phyloP scores from a whole-genome alignment of 2,888 invertebrate species.

The Hyalella azteca region DNA sequence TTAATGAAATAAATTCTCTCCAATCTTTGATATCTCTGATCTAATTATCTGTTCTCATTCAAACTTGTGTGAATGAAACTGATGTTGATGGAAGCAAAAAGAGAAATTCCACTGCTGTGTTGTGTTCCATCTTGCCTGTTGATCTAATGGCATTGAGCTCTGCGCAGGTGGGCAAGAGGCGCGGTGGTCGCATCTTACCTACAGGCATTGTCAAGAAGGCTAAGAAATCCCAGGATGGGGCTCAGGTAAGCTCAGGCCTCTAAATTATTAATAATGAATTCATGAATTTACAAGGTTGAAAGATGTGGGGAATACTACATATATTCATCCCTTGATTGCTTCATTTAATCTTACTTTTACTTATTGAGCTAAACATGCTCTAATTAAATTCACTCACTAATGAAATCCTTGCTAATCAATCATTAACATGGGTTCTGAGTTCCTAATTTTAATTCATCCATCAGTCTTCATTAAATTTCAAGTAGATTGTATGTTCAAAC shows the following conservation, averaged over 20 bases:
- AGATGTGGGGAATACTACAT: too few species aligned
- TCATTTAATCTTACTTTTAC: too few species aligned
- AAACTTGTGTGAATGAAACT: neutral
- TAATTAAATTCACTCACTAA: too few species aligned
- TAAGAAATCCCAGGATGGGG: conserved; percentile 59
- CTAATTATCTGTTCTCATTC: neutral
- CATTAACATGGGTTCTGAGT: too few species aligned
- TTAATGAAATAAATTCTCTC: neutral
- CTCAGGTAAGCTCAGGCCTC: conserved; percentile 40
- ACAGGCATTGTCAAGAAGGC: conserved; percentile 87
- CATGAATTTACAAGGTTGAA: too few species aligned
- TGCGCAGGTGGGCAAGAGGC: conserved; percentile 76
- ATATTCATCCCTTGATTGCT: too few species aligned
- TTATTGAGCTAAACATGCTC: too few species aligned
- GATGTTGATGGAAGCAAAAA: neutral
- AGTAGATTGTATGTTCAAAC: too few species aligned
- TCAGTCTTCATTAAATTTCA: too few species aligned
- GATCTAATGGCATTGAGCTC: conserved; percentile 58
- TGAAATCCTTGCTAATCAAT: too few species aligned
- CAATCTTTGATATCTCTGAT: neutral
- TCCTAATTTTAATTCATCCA: neutral
- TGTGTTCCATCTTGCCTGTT: neutral
- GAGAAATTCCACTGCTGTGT: neutral
- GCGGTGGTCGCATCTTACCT: conserved; percentile 85
- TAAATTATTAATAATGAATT: too few species aligned